phyloP scores from a whole-genome alignment of 2,797 vertebrate species.

The Simalia tracyae region DNA sequence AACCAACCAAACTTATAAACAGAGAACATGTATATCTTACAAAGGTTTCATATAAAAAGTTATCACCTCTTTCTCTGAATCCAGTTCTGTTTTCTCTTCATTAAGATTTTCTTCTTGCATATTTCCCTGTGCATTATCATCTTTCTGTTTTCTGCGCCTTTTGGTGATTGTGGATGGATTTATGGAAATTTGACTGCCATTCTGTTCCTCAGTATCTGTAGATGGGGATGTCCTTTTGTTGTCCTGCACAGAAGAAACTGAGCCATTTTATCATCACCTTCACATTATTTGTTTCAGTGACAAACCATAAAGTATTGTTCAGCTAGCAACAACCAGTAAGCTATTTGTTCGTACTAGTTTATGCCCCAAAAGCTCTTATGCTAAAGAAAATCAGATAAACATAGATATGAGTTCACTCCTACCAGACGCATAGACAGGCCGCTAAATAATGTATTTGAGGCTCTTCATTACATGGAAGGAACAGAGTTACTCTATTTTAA shows the following conservation, averaged over 20 bases:
- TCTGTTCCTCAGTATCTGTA: conserved; percentile 20
- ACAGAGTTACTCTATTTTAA: background rate
- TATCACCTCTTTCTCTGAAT: conserved; percentile 55
- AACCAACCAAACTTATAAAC: background rate
- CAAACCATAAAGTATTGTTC: background rate
- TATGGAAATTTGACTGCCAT: conserved; percentile 48
- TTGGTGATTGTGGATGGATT: conserved; percentile 67
- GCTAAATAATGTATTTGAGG: background rate
- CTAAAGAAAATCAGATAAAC: background rate
- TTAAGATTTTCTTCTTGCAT: conserved; percentile 11
- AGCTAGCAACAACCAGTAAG: background rate
- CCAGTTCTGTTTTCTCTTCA: conserved; percentile 11
- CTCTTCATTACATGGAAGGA: accelerated
- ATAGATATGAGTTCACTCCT: background rate
- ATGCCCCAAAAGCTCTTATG: background rate
- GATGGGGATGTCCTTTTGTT: conserved; percentile 29
- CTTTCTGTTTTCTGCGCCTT: conserved; percentile 63
- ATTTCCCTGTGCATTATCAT: conserved; percentile 59
- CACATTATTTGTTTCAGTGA: background rate
- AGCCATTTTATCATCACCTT: background rate
- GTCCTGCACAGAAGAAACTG: conserved; percentile 63
- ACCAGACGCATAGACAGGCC: background rate
- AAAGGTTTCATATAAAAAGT: background rate
- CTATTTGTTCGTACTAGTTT: background rate
- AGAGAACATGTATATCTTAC: background rate